phyloP scores from a whole-genome alignment of 2,797 vertebrate genomes.

The Sebastes goodei region DNA sequence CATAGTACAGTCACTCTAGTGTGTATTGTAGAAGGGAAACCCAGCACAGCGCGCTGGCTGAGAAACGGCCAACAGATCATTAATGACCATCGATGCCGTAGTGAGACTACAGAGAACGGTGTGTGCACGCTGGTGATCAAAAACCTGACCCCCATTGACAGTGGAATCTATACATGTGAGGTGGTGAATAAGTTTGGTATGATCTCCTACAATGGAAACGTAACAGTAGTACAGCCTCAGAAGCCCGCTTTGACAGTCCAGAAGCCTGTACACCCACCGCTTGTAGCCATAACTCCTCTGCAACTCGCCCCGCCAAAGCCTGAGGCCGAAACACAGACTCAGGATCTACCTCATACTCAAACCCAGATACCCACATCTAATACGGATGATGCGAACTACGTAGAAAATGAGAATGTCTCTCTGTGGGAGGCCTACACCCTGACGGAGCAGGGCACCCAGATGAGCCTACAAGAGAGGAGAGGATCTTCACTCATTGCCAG shows the following conservation, averaged over 20 bases:
- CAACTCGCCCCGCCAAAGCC: conserved; percentile 72
- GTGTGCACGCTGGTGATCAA: conserved; percentile 87
- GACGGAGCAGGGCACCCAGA: conserved; percentile 62
- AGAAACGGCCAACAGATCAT: conserved; percentile 85
- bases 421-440: conserved; percentile 79
- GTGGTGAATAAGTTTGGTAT: conserved; percentile 88
- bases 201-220: conserved; percentile 88
- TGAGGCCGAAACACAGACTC: conserved; percentile 26
- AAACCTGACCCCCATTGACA: conserved; percentile 82
- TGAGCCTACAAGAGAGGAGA: conserved; percentile 58
- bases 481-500: conserved; percentile 68
- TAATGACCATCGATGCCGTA: conserved; percentile 80
- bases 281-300: conserved; percentile 81
- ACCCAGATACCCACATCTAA: conserved; percentile 40
- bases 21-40: conserved; percentile 88
- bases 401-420: conserved; percentile 70
- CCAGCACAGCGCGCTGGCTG: conserved; percentile 85
- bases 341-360: conserved; percentile 74
- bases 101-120: conserved; percentile 82
- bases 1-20: conserved; percentile 84
- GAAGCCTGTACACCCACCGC: conserved; percentile 57
- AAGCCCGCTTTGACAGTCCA: conserved; percentile 57
- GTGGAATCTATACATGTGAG: conserved; percentile 91
- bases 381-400: conserved; percentile 44
- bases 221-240: conserved; percentile 79